phyloP scores from a whole-genome alignment of 2,113 vertebrate species.

The Megaleporinus macrocephalus region DNA sequence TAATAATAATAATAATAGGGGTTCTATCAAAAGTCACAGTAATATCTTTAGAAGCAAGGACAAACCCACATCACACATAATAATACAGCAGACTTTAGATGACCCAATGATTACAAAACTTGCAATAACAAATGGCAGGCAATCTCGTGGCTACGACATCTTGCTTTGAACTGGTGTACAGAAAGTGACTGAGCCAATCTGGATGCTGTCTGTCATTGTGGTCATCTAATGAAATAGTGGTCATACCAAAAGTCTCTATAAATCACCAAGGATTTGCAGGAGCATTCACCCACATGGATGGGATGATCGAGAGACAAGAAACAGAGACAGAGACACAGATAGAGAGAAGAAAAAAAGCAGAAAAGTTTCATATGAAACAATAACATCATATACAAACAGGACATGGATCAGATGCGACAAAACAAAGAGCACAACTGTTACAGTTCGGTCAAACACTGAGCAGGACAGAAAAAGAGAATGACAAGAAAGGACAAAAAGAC shows the following conservation, averaged over 20 bases:
- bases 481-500: neutral
- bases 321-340: constrained; percentile 72
- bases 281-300: constrained; percentile 88
- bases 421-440: neutral
- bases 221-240: constrained; percentile 79
- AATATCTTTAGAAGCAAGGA: constrained; percentile 35
- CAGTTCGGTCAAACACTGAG: constrained; percentile 28
- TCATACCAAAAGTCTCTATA: constrained; percentile 90
- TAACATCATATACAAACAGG: constrained; percentile 64
- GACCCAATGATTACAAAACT: constrained; percentile 81
- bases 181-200: constrained; percentile 38
- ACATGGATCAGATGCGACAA: constrained; percentile 62
- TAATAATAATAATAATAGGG: neutral
- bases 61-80: constrained; percentile 68
- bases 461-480: neutral
- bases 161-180: neutral
- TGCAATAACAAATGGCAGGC: constrained; percentile 56
- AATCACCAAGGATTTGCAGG: constrained; percentile 86
- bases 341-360: constrained; percentile 57
- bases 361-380: constrained; percentile 74
- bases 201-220: constrained; percentile 72
- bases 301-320: constrained; percentile 80
- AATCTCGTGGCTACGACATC: neutral
- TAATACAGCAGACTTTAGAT: constrained; percentile 76
- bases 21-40: neutral